phyloP scores from a whole-genome alignment of 2,113 vertebrate genomes.

The Nothobranchius kuhntae region DNA sequence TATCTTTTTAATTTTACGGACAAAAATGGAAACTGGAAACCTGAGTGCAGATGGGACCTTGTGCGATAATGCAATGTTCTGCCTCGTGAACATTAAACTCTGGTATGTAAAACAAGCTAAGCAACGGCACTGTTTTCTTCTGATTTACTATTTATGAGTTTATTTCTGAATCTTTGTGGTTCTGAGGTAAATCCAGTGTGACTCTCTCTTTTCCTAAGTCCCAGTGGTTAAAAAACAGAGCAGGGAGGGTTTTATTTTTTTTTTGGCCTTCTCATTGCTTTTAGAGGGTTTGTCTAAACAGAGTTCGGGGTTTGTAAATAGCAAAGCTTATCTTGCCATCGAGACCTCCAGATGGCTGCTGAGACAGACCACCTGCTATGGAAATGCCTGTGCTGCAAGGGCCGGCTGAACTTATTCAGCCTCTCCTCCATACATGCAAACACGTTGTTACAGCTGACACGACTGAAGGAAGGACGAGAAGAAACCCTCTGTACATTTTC shows the following conservation, averaged over 20 bases:
- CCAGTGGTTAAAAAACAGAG: slow-evolving; percentile 59
- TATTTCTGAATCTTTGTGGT: slow-evolving; percentile 62
- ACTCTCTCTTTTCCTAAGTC: slow-evolving; percentile 72
- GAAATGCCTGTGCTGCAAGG: slow-evolving; percentile 70
- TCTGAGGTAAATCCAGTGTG: slow-evolving; percentile 57
- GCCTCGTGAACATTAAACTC: slow-evolving; percentile 60
- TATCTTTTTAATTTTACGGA: no score
- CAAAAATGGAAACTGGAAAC: no score
- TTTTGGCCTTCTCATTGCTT: slow-evolving; percentile 71
- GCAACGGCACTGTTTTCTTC: slow-evolving; percentile 60
- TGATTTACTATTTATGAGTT: slow-evolving; percentile 74
- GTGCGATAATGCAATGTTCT: slow-evolving; percentile 52
- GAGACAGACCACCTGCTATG: slow-evolving; percentile 81
- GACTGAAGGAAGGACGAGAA: slow-evolving; percentile 41
- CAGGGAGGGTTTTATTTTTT: slow-evolving; percentile 30
- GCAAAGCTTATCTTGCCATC: slow-evolving; percentile 80
- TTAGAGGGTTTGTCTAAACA: slow-evolving; percentile 81
- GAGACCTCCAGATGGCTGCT: slow-evolving; percentile 76
- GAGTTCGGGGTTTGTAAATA: slow-evolving; percentile 80
- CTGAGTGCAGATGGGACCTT: slow-evolving; percentile 9
- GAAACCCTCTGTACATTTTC: slow-evolving; percentile 37
- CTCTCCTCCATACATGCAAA: slow-evolving; percentile 25
- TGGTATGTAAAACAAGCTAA: slow-evolving; percentile 57
- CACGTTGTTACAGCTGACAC: slow-evolving; percentile 44
- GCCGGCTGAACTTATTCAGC: slow-evolving; percentile 46